phyloP scores from a whole-genome alignment of 2,113 vertebrate species.

The Brevimyrus niger region DNA sequence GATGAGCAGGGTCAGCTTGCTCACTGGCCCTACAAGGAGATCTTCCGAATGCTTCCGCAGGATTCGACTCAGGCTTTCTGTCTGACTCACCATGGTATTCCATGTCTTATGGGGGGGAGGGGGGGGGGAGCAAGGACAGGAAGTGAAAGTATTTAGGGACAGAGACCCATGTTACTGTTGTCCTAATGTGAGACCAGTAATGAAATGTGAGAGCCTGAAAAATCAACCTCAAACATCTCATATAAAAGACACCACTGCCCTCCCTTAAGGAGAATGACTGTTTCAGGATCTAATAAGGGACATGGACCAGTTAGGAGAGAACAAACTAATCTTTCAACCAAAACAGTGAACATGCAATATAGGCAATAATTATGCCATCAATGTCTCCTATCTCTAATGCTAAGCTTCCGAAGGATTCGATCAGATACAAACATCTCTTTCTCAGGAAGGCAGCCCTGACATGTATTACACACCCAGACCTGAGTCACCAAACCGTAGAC shows the following conservation, averaged over 20 bases:
- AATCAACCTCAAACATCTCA: background rate
- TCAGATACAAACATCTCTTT: background rate
- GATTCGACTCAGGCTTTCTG: slow-evolving; percentile 75
- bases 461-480: background rate
- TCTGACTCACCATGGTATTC: slow-evolving; percentile 74
- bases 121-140: background rate
- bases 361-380: background rate
- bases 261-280: background rate
- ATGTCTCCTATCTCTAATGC: background rate
- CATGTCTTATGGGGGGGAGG: slow-evolving; percentile 63
- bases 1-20: slow-evolving; percentile 82
- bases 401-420: background rate
- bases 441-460: background rate
- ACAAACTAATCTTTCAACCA: background rate
- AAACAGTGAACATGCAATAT: background rate
- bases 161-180: background rate
- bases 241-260: background rate
- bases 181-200: background rate
- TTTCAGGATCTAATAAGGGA: background rate
- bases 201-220: background rate
- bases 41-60: slow-evolving; percentile 79
- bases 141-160: background rate
- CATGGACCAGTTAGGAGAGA: background rate
- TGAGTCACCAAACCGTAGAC: background rate
- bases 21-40: slow-evolving; percentile 75